phyloP scores from a whole-genome alignment of 1,140 invertebrate genomes.

The Fopius arisanus region DNA sequence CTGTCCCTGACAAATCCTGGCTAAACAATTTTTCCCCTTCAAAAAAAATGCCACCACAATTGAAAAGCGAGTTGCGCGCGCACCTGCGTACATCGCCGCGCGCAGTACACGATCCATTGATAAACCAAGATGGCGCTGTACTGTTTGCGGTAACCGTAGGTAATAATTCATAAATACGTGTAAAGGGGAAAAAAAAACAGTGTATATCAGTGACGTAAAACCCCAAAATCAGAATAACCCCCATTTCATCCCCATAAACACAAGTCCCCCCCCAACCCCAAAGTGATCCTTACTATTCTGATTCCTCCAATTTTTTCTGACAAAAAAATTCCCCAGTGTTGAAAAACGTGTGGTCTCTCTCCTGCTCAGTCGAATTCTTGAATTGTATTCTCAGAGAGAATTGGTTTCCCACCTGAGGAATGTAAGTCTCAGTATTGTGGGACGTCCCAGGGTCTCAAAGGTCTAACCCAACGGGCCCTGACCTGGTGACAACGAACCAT shows the following conservation, averaged over 20 bases:
- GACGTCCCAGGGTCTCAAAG: neutral
- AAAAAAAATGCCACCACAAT: neutral
- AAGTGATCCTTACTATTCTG: too few species aligned
- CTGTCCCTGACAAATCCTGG: neutral
- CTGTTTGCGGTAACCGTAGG: slow-evolving; percentile 57
- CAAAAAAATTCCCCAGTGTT: neutral
- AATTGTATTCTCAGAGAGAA: neutral
- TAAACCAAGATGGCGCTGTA: slow-evolving; percentile 56
- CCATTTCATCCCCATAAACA: neutral
- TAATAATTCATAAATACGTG: slow-evolving; percentile 56
- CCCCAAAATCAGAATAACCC: neutral
- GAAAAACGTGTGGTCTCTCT: neutral
- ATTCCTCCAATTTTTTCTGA: neutral
- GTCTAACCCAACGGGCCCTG: neutral
- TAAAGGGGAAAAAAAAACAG: slow-evolving; percentile 27
- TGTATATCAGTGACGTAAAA: neutral
- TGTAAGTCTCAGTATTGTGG: slow-evolving; percentile 36
- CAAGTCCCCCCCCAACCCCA: neutral
- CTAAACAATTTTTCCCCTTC: neutral
- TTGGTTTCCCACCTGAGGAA: slow-evolving; percentile 62
- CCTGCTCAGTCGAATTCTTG: neutral
- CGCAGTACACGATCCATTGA: neutral
- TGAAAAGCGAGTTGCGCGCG: slow-evolving; percentile 13
- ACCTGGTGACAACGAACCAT: neutral
- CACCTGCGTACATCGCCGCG: neutral